Evolutionary conservation across 1,140 invertebrate species (phyloP).

Genomic region (Bilobella aurantiaca): DNA sequence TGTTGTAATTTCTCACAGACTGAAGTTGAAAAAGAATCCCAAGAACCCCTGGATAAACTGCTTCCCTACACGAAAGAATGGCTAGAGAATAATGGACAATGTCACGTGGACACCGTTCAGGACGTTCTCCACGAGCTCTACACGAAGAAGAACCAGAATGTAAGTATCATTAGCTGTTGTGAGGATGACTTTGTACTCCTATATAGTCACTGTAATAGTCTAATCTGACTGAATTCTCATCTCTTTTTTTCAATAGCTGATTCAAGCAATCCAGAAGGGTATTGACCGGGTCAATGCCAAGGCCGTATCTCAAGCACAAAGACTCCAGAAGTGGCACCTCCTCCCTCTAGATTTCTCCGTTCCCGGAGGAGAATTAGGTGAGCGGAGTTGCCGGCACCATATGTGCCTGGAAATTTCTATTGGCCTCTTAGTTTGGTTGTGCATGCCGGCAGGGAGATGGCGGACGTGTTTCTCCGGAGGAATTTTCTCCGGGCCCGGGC

Average conservation of each 20-base stretch:
- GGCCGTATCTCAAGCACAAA: slow-evolving; percentile 76
- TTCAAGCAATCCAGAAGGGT: slow-evolving; percentile 61
- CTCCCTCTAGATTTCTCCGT: slow-evolving; percentile 78
- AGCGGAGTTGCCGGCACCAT: slow-evolving; percentile 37
- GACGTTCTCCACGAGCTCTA: slow-evolving; percentile 53
- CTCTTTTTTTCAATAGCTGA: slow-evolving; percentile 47
- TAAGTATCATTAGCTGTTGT: slow-evolving; percentile 32
- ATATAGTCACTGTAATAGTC: background rate
- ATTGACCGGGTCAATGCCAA: slow-evolving; percentile 65
- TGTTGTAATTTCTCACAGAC: slow-evolving; percentile 48
- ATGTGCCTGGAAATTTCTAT: no score
- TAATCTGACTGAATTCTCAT: slow-evolving; percentile 4
- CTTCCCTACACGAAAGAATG: slow-evolving; percentile 54
- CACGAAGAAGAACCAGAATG: slow-evolving; percentile 39
- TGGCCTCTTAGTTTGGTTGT: no score
- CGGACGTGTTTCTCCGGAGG: no score
- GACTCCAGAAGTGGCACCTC: slow-evolving; percentile 80
- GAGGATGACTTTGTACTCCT: background rate
- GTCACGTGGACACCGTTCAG: slow-evolving; percentile 53
- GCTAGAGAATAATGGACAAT: slow-evolving; percentile 58
- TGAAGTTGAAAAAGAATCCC: slow-evolving; percentile 55
- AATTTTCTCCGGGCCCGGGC: no score
- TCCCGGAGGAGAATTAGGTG: slow-evolving; percentile 75
- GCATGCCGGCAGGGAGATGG: no score
- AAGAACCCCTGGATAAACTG: slow-evolving; percentile 59